Evolutionary conservation across 2,797 vertebrate genomes (phyloP), one percentile per base, ranked within the genome.

Genomic region (Sciurus carolinensis): DNA sequence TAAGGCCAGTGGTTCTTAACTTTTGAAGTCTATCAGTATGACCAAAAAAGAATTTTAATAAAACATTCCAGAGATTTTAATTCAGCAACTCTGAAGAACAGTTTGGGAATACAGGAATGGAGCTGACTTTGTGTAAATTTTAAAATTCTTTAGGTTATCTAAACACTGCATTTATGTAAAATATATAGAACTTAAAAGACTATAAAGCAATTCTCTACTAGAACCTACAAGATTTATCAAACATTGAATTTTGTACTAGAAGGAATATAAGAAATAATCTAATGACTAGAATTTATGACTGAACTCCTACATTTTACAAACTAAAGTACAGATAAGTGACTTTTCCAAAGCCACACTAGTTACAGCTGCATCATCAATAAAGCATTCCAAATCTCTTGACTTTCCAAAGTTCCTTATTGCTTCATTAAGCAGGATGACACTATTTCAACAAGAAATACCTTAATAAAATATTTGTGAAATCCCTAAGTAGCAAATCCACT

Each of bases 21-120:
- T 44, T 75, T 22, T 66, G 11, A 4, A 47, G 11, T 36, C 0
- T 9, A 92, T 47, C 20, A 79, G 67, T 75, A 94, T 88, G 62
- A 85, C 13, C 7, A 30, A 10, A 59, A 71, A 89, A 73, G 5
- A 12, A 77, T 67, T 93, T 75, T 24, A 73, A 89, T 79, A 93
- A 93, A 96, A 91, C 67, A 92, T 12, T 95, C 11, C 81, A 81
- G 5, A 85, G 59, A 95, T 50, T 89, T 73, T 86, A 44, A 89
- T 75, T 93, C 36, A 33, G 5, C 80, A 91, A 81, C 69, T 95
- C 72, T 75, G 30, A 90, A 47, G 12, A 71, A 76, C 2, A 83
- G 28, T 85, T n/a, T 88, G 44, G 24, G 30, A 22, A 86, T 42
- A 93, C 0, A 76, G 12, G 7, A 15, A 39, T 54, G 11, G 47